phyloP scores from a whole-genome alignment of 2,797 vertebrate species.

The Pangasius djambal region DNA sequence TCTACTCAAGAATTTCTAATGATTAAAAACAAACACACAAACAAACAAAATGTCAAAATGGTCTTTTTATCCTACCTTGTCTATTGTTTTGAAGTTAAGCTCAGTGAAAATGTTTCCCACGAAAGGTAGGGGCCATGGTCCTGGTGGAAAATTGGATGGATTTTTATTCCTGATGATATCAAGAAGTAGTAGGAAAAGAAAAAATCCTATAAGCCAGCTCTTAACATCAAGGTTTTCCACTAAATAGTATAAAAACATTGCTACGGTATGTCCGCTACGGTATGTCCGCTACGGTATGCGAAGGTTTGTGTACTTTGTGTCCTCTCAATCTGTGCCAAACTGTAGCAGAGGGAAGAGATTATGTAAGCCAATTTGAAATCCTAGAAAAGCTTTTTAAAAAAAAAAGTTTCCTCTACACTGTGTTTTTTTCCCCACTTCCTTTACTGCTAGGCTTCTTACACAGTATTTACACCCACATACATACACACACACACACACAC shows the following conservation, averaged over 20 bases:
- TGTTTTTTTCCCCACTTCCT: not conserved
- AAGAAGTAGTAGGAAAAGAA: slow-evolving; percentile 67
- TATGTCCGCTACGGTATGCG: not conserved
- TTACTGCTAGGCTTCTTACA: not conserved
- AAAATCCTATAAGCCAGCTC: slow-evolving; percentile 65
- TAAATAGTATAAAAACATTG: slow-evolving; percentile 68
- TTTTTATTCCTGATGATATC: slow-evolving; percentile 74
- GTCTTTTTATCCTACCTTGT: slow-evolving; percentile 60
- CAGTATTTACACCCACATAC: not conserved
- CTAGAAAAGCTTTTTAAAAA: not conserved
- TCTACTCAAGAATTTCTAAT: not conserved
- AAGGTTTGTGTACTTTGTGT: not conserved
- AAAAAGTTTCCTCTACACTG: too few species aligned
- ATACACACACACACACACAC: not conserved
- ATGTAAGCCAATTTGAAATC: slow-evolving; percentile 14
- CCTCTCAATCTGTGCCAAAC: not conserved
- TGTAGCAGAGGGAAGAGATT: slow-evolving; percentile 20
- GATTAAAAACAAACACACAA: not conserved
- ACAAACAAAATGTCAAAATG: not conserved
- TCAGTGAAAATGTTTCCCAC: slow-evolving; percentile 78
- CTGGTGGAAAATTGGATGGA: slow-evolving; percentile 77
- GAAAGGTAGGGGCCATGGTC: slow-evolving; percentile 76
- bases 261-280: not conserved
- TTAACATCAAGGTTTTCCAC: slow-evolving; percentile 65
- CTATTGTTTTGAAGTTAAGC: slow-evolving; percentile 67